A percentile compares a stretch with the other conserved stretches of the same genome.
Evolutionary conservation across 2,888 invertebrate genomes (phyloP).

Genomic region (Drosophila tripunctata): DNA sequence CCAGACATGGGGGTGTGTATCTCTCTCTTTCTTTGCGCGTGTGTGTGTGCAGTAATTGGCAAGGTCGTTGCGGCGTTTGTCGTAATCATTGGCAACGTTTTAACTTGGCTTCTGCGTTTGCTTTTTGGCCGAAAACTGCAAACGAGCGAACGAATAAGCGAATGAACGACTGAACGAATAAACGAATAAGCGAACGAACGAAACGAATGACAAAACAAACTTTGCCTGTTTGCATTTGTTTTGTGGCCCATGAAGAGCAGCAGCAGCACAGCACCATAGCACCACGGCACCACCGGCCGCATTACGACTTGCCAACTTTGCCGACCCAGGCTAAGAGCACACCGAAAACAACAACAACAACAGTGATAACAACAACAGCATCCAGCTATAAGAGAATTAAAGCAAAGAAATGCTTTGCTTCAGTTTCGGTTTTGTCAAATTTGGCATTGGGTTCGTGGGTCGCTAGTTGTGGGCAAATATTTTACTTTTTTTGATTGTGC

Average conservation of each 20-base stretch:
- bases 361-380: not conserved
- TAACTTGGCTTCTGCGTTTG: conserved; percentile 58
- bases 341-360: not conserved
- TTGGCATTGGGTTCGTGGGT: conserved; percentile 26
- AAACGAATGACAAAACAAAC: conserved; percentile 63
- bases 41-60: conserved; percentile 72
- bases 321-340: conserved; percentile 29
- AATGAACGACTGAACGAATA: conserved; percentile 27
- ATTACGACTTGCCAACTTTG: conserved; percentile 26
- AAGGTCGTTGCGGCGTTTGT: conserved; percentile 83
- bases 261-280: no score
- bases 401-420: conserved; percentile 19
- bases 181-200: conserved; percentile 15
- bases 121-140: conserved; percentile 64
- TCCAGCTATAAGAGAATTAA: not conserved
- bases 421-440: conserved; percentile 19
- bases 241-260: conserved; percentile 41
- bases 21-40: not conserved
- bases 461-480: conserved; percentile 37
- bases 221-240: conserved; percentile 68
- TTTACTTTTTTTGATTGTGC: not conserved
- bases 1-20: conserved; percentile 17
- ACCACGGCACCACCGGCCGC: conserved; percentile 32
- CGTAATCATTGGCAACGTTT: conserved; percentile 75
- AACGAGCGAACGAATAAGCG: conserved; percentile 34